Evolutionary conservation across 2,797 vertebrate species (phyloP), one percentile per base, ranked within the genome.

Genomic region (Sebastes reedi): DNA sequence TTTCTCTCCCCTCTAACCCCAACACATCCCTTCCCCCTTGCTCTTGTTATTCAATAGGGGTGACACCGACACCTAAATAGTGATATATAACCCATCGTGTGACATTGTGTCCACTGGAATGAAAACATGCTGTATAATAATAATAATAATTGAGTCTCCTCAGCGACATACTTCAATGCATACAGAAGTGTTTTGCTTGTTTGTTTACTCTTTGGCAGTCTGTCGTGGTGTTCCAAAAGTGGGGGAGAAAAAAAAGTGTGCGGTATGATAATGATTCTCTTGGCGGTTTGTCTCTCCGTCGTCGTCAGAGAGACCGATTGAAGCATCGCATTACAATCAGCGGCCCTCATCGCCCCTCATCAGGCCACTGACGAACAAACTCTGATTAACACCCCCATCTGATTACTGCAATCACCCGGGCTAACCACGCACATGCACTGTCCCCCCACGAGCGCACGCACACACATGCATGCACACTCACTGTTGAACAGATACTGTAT

Each of bases 271-370:
- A 92, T 92, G 89, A 91, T 89, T 92, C 81, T 83, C 86, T 84
- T 88, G 86, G 88, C 65, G 29, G 86, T 91, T 92, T 88, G 84
- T 92, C 88, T 92, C 88, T 88, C 74, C 78, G 81, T 90, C 80
- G 88, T 85, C 68, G 74, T 85, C 90, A 80, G 80, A 85, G 87
- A 83, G 81, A 92, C 85, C 77, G 75, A 91, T 87, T 92, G 91
- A 94, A 92, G 94, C 94, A 90, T 95, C 93, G 82, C 95, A 93
- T 95, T 95, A 95, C 95, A 96, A 96, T 96, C 96, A 96, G 94
- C 82, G 86, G 91, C 94, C 92, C 92, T 93, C 92, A 85, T 91
- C 84, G 87, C 89, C 94, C 93, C 94, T 95, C 94, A 94, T 94
- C 95, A 96, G 94, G 91, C 94, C 95, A 94, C 94, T 94, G 94